Percentiles rank a stretch among this genome's conserved stretches.
These are phyloP conservation scores for Linnaemya tessellans DNA, from an alignment of 2,888 invertebrate genomes.

Conservation along the genomic window DNA sequence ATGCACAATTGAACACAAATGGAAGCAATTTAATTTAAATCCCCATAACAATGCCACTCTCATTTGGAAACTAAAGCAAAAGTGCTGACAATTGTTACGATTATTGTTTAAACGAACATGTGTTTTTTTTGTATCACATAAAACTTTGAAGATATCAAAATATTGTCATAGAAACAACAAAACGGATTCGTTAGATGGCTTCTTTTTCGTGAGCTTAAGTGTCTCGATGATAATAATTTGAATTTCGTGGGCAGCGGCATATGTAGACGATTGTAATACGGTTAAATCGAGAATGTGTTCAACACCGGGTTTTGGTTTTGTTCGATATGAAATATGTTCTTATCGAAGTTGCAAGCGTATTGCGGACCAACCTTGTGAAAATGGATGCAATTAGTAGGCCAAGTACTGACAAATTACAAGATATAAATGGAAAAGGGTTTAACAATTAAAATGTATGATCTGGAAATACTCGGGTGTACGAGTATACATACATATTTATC, in stretches of 20 bases:
- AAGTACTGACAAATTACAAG: too few relatives aligned
- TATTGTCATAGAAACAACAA: conserved; percentile 47
- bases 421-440: too few relatives aligned
- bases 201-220: conserved; percentile 21
- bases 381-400: too few relatives aligned
- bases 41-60: conserved; percentile 11
- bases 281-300: too few relatives aligned
- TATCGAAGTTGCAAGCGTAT: too few relatives aligned
- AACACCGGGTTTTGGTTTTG: too few relatives aligned
- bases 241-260: background rate
- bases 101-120: conserved; percentile 3
- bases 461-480: too few relatives aligned
- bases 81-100: conserved; percentile 7
- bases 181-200: conserved; percentile 24
- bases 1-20: conserved; percentile 41
- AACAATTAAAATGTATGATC: too few relatives aligned
- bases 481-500: too few relatives aligned
- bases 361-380: too few relatives aligned
- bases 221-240: conserved; percentile 17
- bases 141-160: conserved; percentile 49
- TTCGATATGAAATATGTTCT: too few relatives aligned
- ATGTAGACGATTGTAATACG: background rate
- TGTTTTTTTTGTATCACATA: conserved; percentile 25
- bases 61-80: conserved; percentile 26
- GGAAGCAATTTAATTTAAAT: conserved; percentile 53